Conservation (phyloP, 2,113 vertebrate species). For the Macrotis lagotis region DNA sequence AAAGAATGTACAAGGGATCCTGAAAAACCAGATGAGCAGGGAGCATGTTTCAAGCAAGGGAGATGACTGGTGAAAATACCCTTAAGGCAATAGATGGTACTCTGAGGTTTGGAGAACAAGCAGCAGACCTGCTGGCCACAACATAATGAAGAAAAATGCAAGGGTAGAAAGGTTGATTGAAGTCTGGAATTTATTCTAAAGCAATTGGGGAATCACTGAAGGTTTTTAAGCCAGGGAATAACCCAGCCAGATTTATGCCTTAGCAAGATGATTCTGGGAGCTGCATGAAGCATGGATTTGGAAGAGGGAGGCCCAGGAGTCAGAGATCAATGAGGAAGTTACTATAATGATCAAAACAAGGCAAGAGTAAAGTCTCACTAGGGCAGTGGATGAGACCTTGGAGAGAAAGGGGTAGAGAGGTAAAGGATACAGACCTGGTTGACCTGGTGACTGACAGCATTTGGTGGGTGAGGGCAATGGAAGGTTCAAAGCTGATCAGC, state of each 20-base stretch:
- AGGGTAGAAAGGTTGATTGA: background rate
- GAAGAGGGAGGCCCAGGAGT: accelerated
- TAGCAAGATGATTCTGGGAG: background rate
- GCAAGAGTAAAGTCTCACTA: background rate
- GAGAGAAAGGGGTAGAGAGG: background rate
- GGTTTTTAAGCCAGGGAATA: background rate
- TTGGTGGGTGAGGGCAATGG: background rate
- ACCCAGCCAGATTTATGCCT: background rate
- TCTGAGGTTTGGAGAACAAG: background rate
- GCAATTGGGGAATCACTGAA: background rate
- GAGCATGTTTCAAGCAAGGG: background rate
- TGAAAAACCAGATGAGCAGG: background rate
- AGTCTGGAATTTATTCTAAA: background rate
- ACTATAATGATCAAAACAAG: background rate
- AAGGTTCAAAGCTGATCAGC: background rate
- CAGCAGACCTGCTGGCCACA: background rate
- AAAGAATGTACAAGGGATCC: background rate
- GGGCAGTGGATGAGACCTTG: background rate
- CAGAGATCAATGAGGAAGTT: background rate
- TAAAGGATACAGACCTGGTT: too few species aligned
- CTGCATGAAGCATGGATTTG: background rate
- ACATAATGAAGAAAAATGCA: background rate
- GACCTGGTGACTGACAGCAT: background rate
- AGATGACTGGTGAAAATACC: background rate
- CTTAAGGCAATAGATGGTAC: background rate